A percentile compares a stretch with the other conserved stretches of the same genome.
Evolutionary conservation across 2,113 vertebrate species (phyloP).

Genomic region (Carettochelys insculpta): DNA sequence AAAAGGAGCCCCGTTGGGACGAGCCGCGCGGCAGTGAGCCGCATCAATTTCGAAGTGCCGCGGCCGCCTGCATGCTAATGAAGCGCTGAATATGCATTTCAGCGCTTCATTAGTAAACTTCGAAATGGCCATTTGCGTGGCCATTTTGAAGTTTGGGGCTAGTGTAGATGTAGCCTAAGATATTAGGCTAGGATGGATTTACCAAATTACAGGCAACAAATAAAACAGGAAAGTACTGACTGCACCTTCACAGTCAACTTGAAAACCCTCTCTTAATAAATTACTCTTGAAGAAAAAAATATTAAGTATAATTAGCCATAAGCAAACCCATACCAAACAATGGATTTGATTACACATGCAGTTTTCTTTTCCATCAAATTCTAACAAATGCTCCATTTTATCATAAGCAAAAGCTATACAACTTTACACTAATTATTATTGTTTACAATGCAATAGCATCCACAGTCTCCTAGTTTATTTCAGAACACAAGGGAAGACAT

Average conservation of each 20-base stretch:
- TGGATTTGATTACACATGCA: not conserved
- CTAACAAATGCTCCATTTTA: fast-evolving
- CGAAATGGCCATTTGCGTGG: no score
- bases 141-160: no score
- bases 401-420: not conserved
- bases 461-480: not conserved
- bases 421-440: fast-evolving
- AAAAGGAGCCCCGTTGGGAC: no score
- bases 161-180: no score
- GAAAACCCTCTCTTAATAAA: not conserved
- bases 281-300: not conserved
- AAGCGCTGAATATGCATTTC: no score
- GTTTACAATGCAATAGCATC: not conserved
- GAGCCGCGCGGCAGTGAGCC: no score
- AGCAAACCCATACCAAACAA: not conserved
- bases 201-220: fast-evolving
- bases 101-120: no score
- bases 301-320: not conserved
- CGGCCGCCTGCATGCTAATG: no score
- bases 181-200: not conserved
- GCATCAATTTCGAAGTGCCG: no score
- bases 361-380: fast-evolving
- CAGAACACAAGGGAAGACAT: not conserved
- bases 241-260: fast-evolving
- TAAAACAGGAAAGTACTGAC: fast-evolving